A percentile compares a stretch with the other conserved stretches of the same genome.
Conservation (phyloP, 2,888 invertebrate genomes). For the Xestia xanthographa region DNA sequence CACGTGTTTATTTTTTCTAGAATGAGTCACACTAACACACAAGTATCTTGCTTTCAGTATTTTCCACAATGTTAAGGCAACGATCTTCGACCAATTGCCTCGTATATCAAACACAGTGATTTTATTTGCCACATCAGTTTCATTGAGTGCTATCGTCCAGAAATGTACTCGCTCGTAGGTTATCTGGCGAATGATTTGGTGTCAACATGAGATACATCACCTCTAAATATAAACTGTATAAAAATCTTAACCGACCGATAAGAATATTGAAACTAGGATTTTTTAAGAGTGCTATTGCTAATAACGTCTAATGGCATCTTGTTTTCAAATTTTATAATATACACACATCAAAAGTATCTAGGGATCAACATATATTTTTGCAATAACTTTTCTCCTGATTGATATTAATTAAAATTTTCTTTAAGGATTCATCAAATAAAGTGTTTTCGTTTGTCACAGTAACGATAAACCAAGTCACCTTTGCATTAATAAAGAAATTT, state of each 20-base stretch:
- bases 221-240: constrained; percentile 48
- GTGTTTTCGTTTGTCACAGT: no score
- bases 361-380: no score
- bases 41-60: neutral
- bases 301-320: neutral
- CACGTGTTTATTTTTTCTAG: neutral
- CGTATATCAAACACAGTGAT: constrained; percentile 21
- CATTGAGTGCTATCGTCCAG: constrained; percentile 58
- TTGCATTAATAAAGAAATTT: no score
- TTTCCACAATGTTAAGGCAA: neutral
- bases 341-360: no score
- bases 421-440: no score
- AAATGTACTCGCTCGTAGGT: constrained; percentile 54
- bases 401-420: no score
- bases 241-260: constrained; percentile 42
- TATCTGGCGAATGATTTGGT: constrained; percentile 64
- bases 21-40: neutral
- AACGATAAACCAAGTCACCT: no score
- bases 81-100: neutral
- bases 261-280: constrained; percentile 16
- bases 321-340: neutral
- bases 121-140: constrained; percentile 41
- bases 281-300: neutral
- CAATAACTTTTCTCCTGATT: no score
- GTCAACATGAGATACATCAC: constrained; percentile 62